Percentiles rank a stretch among this genome's conserved stretches.
Conservation (phyloP, 2,113 vertebrate species). For the Scomber colias region DNA sequence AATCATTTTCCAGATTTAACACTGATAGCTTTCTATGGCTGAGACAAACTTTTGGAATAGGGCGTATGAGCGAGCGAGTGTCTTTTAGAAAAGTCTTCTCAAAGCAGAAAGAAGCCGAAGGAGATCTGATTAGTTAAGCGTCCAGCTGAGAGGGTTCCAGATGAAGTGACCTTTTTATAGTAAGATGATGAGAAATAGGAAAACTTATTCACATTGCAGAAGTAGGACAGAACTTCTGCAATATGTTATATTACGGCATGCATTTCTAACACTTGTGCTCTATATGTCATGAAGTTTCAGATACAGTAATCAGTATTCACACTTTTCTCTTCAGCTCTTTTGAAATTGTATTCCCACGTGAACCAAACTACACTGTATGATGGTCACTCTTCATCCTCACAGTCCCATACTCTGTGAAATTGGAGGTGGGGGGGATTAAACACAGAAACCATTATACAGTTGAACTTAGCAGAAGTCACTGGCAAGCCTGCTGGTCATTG, state of each 20-base stretch:
- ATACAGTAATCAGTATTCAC: not conserved
- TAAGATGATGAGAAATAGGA: conserved; percentile 2
- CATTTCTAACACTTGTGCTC: not conserved
- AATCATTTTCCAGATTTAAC: conserved; percentile 24
- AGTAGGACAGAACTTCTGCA: not conserved
- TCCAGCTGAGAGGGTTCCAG: conserved; percentile 23
- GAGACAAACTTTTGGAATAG: conserved; percentile 24
- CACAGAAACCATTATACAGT: conserved; percentile 1
- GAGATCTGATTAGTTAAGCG: conserved; percentile 18
- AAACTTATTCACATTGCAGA: not conserved
- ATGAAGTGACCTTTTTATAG: conserved; percentile 37
- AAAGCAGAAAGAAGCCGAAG: conserved; percentile 33
- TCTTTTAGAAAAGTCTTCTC: conserved; percentile 14
- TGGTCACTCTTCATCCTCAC: not conserved
- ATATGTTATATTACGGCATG: not conserved
- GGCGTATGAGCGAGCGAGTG: not conserved
- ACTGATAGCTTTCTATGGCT: conserved; percentile 17
- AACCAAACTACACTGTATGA: not conserved
- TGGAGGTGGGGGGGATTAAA: not conserved
- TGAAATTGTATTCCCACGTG: not conserved
- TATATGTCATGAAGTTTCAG: conserved; percentile 9
- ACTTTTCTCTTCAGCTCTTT: conserved; percentile 4
- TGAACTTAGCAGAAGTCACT: conserved; percentile 24
- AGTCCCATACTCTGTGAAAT: not conserved
- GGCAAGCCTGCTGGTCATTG: conserved; percentile 42